Base-by-base conservation (phyloP, 2,113 vertebrate species). In the Daphoenositta chrysoptera region DNA sequence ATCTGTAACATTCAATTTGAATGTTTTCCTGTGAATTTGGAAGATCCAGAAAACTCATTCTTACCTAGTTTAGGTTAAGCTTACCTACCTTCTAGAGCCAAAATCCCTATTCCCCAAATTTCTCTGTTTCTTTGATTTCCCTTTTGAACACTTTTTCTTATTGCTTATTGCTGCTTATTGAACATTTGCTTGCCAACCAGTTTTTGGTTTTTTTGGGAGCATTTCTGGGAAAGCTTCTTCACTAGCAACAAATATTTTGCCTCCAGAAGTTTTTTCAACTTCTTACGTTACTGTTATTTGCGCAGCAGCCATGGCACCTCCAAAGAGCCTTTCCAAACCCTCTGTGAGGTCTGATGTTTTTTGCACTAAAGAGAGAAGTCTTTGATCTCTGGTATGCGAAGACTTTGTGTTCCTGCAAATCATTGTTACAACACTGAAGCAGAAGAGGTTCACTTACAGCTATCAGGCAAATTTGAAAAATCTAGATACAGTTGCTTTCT, bases 361-460 rank as follows among this genome's bases (percentile, higher is more conserved):
- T 83, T 63, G 22, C 16, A 28, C 86, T 65, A 44, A 76, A 13
- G 37, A 57, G 57, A 47, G 61, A 82, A 66, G 21, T 39, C 27
- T 51, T 7, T 65, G 33, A 23, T 63, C 39, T 66, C 51, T 79
- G 47, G 15, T 82, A 16, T 40, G 30, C 75, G 26, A 47, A 35
- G 64, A 56, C 16, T 58, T 61, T 39, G 18, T 69, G 10, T 78
- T 89, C 47, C 23, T 63, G 35, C 12, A 63, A 58, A 35, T 51
- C 23, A 21, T 82, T 72, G 40, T 35, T 79, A 17, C 35, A 57
- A 16, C 10, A 24, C 7, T 13, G 47, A 63, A n/a, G 17, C 24
- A n/a, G 40, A 21, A 0, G 0, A 66, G 13, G 13, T 70, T 90
- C 14, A 11, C 44, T 79, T 11, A 4, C 0, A 33, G 57, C 18